These are phyloP conservation scores for Dipodomys merriami DNA, from an alignment of 2,113 vertebrate genomes.

Conservation along the genomic window DNA sequence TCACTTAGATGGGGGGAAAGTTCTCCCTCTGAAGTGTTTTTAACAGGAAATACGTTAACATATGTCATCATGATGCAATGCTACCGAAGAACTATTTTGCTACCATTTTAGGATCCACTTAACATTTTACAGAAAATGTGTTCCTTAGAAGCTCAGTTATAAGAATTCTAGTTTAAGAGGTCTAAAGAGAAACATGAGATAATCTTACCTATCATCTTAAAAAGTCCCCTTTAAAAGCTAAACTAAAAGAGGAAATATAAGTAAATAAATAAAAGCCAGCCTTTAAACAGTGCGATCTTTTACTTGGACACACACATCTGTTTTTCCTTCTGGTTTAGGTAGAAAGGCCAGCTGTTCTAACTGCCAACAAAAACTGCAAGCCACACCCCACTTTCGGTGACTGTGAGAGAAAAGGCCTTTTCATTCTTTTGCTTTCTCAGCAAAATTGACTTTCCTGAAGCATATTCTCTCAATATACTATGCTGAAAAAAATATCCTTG, in stretches of 20 bases:
- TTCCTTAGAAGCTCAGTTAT: neutral
- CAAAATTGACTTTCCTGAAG: conserved; percentile 30
- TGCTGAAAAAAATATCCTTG: neutral
- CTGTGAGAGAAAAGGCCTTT: neutral
- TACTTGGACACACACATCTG: neutral
- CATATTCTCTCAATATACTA: neutral
- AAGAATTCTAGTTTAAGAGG: neutral
- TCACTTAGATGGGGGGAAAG: neutral
- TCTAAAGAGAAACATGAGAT: neutral
- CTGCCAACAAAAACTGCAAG: neutral
- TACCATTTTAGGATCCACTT: neutral
- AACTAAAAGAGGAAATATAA: too few species aligned
- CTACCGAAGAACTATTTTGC: neutral
- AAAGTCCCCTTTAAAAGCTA: neutral
- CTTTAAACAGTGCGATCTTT: neutral
- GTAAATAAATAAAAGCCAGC: neutral
- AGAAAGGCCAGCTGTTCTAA: conserved; percentile 7
- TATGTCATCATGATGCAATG: too few species aligned
- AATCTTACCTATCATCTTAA: neutral
- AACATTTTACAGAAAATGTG: neutral
- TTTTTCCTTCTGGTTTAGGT: neutral
- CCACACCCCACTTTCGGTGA: neutral
- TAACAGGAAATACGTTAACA: too few species aligned
- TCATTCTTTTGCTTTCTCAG: conserved; percentile 1
- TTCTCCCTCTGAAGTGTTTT: too few species aligned